phyloP scores from a whole-genome alignment of 2,888 invertebrate genomes.

The Abrostola tripartita region DNA sequence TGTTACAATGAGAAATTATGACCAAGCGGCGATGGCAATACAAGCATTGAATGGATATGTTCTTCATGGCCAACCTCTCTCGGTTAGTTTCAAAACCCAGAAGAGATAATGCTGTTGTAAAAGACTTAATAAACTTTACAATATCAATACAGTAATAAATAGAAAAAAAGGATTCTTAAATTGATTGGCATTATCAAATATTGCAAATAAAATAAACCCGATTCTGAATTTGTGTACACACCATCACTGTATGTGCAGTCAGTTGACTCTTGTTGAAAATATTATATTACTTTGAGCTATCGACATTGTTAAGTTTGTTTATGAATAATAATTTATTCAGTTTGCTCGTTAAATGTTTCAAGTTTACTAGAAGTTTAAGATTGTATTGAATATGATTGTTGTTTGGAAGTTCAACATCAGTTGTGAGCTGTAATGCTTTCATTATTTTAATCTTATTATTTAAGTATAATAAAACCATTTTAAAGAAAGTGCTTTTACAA shows the following conservation, averaged over 20 bases:
- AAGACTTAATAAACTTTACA: constrained; percentile 80
- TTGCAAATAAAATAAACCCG: constrained; percentile 72
- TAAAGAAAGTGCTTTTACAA: constrained; percentile 87
- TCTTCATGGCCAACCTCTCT: constrained; percentile 84
- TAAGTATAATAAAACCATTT: constrained; percentile 86
- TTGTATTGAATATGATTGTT: constrained; percentile 86
- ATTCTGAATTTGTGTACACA: constrained; percentile 73
- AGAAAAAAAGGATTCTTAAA: constrained; percentile 76
- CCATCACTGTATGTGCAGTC: constrained; percentile 75
- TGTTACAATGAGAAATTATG: constrained; percentile 88
- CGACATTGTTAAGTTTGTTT: constrained; percentile 88
- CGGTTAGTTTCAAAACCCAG: constrained; percentile 87
- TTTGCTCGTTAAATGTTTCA: constrained; percentile 89
- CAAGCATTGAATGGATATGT: constrained; percentile 86
- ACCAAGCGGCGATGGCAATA: constrained; percentile 88
- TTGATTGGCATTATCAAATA: constrained; percentile 81
- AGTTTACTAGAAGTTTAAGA: constrained; percentile 88
- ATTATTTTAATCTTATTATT: constrained; percentile 87
- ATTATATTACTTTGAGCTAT: constrained; percentile 88
- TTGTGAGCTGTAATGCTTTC: constrained; percentile 86
- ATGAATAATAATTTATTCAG: constrained; percentile 88
- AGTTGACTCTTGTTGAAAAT: constrained; percentile 85
- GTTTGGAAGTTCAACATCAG: constrained; percentile 83
- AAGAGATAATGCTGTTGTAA: constrained; percentile 86
- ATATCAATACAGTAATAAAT: constrained; percentile 87